These are phyloP conservation scores for Corticium candelabrum DNA, from an alignment of 37 sponge, comb jelly and placozoan genomes.

Conservation along the genomic window DNA sequence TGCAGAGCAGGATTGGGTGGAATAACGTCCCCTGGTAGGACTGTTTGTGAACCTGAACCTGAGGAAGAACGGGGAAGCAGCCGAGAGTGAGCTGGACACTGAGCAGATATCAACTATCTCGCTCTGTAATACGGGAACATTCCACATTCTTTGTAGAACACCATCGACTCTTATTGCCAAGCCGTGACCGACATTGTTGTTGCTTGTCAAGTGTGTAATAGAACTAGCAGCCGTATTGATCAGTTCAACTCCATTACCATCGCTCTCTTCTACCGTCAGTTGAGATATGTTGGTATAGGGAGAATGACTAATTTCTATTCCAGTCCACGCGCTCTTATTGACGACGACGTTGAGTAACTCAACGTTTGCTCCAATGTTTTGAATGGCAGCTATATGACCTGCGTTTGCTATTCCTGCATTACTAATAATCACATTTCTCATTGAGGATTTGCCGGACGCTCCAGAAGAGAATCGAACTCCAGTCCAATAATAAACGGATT, in stretches of 20 bases:
- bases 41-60: too few species aligned
- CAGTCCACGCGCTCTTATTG: not conserved
- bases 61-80: not conserved
- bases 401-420: not conserved
- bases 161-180: not conserved
- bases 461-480: not conserved
- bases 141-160: not conserved
- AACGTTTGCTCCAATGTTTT: not conserved
- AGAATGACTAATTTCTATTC: not conserved
- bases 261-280: not conserved
- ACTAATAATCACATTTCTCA: not conserved
- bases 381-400: not conserved
- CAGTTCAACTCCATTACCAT: not conserved
- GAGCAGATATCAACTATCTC: not conserved
- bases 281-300: not conserved
- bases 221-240: not conserved
- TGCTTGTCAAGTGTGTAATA: not conserved
- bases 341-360: not conserved
- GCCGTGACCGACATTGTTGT: not conserved
- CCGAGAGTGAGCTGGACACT: not conserved
- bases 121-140: not conserved
- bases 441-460: not conserved
- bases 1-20: too few species aligned
- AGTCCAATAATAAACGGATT: not conserved
- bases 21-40: too few species aligned